phyloP scores from a whole-genome alignment of 2,888 invertebrate species.

The Drosophila prolongata region DNA sequence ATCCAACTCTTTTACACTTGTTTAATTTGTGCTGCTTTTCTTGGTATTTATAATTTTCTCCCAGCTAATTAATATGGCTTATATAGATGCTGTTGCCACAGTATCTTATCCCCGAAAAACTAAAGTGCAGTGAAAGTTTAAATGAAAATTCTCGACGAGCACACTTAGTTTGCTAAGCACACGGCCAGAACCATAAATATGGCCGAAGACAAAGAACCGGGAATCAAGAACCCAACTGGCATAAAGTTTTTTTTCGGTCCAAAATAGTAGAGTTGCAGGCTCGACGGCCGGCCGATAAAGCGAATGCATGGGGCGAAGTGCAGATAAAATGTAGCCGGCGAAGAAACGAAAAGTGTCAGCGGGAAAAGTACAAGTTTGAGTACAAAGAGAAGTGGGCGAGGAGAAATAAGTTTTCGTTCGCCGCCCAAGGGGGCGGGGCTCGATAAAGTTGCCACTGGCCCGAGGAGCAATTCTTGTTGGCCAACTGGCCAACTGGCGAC shows the following conservation, averaged over 20 bases:
- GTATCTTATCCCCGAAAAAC: slow-evolving; percentile 36
- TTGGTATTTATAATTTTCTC: slow-evolving; percentile 40
- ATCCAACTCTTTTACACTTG: slow-evolving; percentile 5
- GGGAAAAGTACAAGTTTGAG: slow-evolving; percentile 51
- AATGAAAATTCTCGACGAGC: slow-evolving; percentile 30
- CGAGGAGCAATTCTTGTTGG: slow-evolving; percentile 32
- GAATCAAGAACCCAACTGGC: slow-evolving; percentile 51
- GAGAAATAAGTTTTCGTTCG: slow-evolving; percentile 49
- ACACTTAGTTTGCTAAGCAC: slow-evolving; percentile 55
- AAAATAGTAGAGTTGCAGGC: slow-evolving; percentile 47
- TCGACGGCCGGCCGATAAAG: slow-evolving; percentile 66
- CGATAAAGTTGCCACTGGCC: slow-evolving; percentile 37
- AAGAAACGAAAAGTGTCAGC: slow-evolving; percentile 73
- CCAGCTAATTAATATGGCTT: slow-evolving; percentile 60
- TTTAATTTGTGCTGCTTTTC: slow-evolving; percentile 24
- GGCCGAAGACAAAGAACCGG: slow-evolving; percentile 34
- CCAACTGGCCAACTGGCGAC: slow-evolving; percentile 48
- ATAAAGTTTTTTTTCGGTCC: slow-evolving; percentile 27
- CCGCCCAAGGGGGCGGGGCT: background rate
- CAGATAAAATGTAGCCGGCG: slow-evolving; percentile 64
- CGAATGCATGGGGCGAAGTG: slow-evolving; percentile 39
- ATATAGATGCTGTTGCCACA: slow-evolving; percentile 26
- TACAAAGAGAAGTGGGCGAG: slow-evolving; percentile 35
- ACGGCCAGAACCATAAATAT: slow-evolving; percentile 63
- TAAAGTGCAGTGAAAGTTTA: slow-evolving; percentile 36